phyloP scores from a whole-genome alignment of 2,888 invertebrate species.

The Alsophila aescularia region DNA sequence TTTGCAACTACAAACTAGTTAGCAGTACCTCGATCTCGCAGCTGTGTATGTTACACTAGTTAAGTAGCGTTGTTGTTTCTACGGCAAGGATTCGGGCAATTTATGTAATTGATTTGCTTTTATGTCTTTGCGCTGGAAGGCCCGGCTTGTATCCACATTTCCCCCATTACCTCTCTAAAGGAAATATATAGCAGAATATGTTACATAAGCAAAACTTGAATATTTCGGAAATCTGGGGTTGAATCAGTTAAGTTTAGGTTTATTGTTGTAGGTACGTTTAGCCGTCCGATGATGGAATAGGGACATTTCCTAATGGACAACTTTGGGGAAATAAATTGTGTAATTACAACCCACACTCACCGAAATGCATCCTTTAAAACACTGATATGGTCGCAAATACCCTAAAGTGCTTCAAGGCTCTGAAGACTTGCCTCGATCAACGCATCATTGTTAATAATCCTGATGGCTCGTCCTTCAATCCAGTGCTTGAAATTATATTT shows the following conservation, averaged over 20 bases:
- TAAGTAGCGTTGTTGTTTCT: slow-evolving; percentile 51
- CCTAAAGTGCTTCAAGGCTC: too few relatives aligned
- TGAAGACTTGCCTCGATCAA: too few relatives aligned
- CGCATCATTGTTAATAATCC: too few relatives aligned
- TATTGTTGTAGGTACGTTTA: too few relatives aligned
- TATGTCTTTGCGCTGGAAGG: slow-evolving; percentile 15
- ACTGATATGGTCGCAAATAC: too few relatives aligned
- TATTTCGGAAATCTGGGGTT: not conserved
- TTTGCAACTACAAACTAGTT: slow-evolving; percentile 75
- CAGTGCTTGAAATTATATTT: too few relatives aligned
- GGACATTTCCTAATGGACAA: too few relatives aligned
- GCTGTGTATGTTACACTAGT: slow-evolving; percentile 54
- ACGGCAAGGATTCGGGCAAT: slow-evolving; percentile 46
- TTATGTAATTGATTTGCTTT: slow-evolving; percentile 43
- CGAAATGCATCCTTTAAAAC: too few relatives aligned
- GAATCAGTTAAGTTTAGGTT: not conserved
- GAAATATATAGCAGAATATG: slow-evolving; percentile 9
- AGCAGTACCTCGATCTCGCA: slow-evolving; percentile 56
- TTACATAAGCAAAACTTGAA: not conserved
- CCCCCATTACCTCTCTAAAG: slow-evolving; percentile 9
- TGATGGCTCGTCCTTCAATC: too few relatives aligned
- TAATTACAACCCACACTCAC: too few relatives aligned
- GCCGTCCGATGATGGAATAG: too few relatives aligned
- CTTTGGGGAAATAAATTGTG: too few relatives aligned
- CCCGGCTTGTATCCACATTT: slow-evolving; percentile 9